These are phyloP conservation scores for Drosophila multiciliata DNA, from an alignment of 2,888 invertebrate species.

Conservation along the genomic window DNA sequence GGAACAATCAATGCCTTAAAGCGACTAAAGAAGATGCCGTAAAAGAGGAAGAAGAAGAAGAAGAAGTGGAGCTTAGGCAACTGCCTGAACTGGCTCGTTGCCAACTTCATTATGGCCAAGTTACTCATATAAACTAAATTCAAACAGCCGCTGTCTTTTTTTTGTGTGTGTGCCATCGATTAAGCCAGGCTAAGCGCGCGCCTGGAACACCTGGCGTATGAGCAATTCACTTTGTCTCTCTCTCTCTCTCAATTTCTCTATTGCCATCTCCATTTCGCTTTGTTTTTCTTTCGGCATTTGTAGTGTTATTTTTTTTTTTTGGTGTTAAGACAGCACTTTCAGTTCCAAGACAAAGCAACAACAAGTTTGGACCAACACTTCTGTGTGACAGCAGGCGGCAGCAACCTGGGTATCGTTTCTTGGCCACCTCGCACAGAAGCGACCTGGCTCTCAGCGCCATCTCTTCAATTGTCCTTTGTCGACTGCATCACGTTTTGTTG, in stretches of 20 bases:
- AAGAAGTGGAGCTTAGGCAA: constrained; percentile 22
- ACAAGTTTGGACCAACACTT: constrained; percentile 18
- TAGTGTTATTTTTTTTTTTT: constrained; percentile 20
- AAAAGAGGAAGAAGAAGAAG: constrained; percentile 13
- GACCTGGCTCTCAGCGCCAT: background rate
- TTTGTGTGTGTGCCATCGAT: constrained; percentile 59
- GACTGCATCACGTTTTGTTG: constrained; percentile 14
- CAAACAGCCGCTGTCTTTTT: constrained; percentile 6
- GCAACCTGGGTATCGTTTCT: constrained; percentile 19
- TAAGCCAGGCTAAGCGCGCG: constrained; percentile 44
- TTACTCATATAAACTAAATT: constrained; percentile 39
- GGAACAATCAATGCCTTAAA: constrained; percentile 57
- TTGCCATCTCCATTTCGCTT: background rate
- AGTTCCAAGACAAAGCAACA: constrained; percentile 51
- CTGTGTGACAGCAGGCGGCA: constrained; percentile 18
- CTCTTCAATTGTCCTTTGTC: background rate
- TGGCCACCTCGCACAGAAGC: background rate
- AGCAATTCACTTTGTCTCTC: constrained; percentile 31
- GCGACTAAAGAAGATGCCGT: constrained; percentile 6
- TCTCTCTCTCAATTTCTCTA: background rate
- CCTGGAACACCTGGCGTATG: constrained; percentile 64
- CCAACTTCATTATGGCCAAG: constrained; percentile 66
- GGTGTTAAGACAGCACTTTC: constrained; percentile 58
- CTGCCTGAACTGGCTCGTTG: constrained; percentile 41
- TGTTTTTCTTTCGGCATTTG: constrained; percentile 12